Conservation (phyloP, 2,113 vertebrate species). For the Mobula hypostoma region DNA sequence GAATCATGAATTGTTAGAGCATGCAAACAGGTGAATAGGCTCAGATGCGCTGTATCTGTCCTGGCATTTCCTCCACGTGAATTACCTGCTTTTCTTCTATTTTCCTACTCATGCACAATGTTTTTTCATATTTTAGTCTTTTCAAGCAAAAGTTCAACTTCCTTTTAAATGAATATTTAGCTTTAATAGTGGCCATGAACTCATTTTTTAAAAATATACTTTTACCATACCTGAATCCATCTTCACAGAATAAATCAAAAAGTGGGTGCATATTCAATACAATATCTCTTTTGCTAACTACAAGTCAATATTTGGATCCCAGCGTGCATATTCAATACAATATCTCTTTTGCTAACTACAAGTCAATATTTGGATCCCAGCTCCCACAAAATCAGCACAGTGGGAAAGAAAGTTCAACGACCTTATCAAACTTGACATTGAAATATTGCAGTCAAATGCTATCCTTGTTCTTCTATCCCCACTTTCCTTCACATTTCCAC, state of each 20-base stretch:
- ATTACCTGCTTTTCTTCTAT: neutral
- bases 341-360: neutral
- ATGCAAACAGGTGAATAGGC: neutral
- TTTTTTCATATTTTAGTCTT: neutral
- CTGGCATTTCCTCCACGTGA: neutral
- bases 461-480: neutral
- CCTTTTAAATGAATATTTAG: neutral
- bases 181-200: neutral
- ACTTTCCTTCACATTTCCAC: neutral
- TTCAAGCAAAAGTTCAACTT: neutral
- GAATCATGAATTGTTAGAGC: neutral
- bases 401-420: neutral
- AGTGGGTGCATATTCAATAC: neutral
- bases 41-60: neutral
- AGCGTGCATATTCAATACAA: neutral
- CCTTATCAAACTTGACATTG: neutral
- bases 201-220: neutral
- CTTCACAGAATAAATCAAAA: neutral
- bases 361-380: neutral
- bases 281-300: too few species aligned
- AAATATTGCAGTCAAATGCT: neutral
- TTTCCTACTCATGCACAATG: neutral
- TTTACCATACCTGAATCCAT: neutral
- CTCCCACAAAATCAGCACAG: neutral
- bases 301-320: neutral